phyloP scores from a whole-genome alignment of 35 echinoderm and acorn worm species.

The Nesometra sesokonis region DNA sequence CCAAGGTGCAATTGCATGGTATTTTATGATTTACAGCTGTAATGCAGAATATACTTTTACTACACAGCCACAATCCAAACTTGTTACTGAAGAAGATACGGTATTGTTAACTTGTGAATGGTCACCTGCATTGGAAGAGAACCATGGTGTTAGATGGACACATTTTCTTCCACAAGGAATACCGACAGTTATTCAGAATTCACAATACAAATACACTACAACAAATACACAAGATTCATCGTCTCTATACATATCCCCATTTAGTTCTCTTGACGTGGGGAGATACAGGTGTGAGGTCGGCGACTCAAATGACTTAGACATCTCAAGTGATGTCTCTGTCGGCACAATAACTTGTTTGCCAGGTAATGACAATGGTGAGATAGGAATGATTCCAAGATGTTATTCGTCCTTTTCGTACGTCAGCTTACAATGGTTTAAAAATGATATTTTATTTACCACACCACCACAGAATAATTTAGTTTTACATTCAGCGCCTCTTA shows the following conservation, averaged over 20 bases:
- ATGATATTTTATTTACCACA: neutral
- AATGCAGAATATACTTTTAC: neutral
- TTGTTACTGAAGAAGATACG: neutral
- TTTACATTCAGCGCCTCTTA: neutral
- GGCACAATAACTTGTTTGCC: neutral
- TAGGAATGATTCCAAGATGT: neutral
- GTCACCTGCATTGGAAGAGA: neutral
- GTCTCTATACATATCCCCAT: too few species aligned
- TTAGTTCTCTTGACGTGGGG: too few species aligned
- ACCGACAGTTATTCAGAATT: neutral
- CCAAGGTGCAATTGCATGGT: neutral
- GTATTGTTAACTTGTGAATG: neutral
- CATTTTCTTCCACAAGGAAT: neutral
- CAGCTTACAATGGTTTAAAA: neutral
- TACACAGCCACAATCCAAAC: neutral
- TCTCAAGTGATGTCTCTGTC: too few species aligned
- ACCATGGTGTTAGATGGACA: neutral
- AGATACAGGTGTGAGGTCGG: too few species aligned
- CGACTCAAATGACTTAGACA: too few species aligned
- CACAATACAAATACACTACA: neutral
- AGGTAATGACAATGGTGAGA: neutral
- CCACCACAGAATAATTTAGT: too few species aligned
- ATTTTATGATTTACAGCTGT: neutral
- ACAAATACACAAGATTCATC: too few species aligned
- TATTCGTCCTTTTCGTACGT: neutral